A percentile compares a stretch with the other conserved stretches of the same genome.
phyloP scores from a whole-genome alignment of 2,113 vertebrate genomes.

The Siniperca knerii region DNA sequence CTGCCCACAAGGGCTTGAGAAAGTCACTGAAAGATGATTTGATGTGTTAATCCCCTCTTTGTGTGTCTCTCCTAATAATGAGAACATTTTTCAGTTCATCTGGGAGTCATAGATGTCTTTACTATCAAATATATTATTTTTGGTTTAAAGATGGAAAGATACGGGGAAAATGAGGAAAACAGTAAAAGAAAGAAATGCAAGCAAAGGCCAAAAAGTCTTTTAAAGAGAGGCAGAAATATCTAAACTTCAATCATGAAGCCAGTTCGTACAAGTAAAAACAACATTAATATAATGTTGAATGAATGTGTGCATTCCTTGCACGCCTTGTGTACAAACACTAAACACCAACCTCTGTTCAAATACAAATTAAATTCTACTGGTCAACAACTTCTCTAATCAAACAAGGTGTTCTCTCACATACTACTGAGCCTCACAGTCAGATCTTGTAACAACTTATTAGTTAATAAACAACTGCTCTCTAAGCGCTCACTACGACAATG shows the following conservation, averaged over 20 bases:
- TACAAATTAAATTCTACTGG: not conserved
- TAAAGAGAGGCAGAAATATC: not conserved
- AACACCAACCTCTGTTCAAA: not conserved
- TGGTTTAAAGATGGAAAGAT: not conserved
- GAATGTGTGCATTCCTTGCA: slow-evolving; percentile 21
- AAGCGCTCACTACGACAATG: not conserved
- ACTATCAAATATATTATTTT: not conserved
- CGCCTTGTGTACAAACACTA: not conserved
- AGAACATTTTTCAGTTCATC: not conserved
- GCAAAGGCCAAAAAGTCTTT: not conserved
- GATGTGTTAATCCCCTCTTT: not conserved
- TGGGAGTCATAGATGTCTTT: not conserved
- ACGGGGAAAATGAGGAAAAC: not conserved
- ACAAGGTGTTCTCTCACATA: slow-evolving; percentile 3
- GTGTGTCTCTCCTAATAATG: not conserved
- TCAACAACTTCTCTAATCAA: not conserved
- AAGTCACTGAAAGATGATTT: slow-evolving; percentile 25
- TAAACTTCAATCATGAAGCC: not conserved
- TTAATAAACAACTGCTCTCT: slow-evolving; percentile 8
- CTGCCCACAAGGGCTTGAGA: not conserved
- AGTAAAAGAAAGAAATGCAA: not conserved
- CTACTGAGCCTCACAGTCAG: not conserved
- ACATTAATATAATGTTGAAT: not conserved
- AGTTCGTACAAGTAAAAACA: not conserved
- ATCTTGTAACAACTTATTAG: not conserved